These are phyloP conservation scores for Hassar affinis DNA, from an alignment of 2,113 vertebrate species.

Conservation along the genomic window DNA sequence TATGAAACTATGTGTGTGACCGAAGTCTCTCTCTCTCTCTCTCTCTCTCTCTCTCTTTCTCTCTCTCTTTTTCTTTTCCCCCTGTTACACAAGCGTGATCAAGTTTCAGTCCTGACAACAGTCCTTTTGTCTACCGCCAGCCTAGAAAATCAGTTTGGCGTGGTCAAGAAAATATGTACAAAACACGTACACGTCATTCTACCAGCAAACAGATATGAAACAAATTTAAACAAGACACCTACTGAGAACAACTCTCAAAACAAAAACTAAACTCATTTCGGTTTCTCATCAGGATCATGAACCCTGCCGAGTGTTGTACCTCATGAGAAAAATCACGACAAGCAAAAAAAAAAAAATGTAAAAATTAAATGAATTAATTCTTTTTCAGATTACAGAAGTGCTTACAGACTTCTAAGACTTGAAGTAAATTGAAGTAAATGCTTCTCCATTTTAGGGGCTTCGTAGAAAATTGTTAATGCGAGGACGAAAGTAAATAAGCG, in stretches of 20 bases:
- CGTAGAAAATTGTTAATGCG: slow-evolving; percentile 67
- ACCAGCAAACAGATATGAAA: slow-evolving; percentile 75
- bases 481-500: slow-evolving; percentile 69
- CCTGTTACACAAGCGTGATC: slow-evolving; percentile 89
- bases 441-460: slow-evolving; percentile 56
- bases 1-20: slow-evolving; percentile 87
- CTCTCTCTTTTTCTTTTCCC: slow-evolving; percentile 40
- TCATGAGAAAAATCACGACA: slow-evolving; percentile 65
- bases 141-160: slow-evolving; percentile 87
- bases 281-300: too few relatives aligned
- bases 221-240: slow-evolving; percentile 80
- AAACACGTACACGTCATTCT: slow-evolving; percentile 73
- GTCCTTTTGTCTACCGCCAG: slow-evolving; percentile 88
- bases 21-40: slow-evolving; percentile 63
- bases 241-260: slow-evolving; percentile 70
- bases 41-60: slow-evolving; percentile 56
- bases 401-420: slow-evolving; percentile 71
- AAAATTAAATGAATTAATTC: slow-evolving; percentile 59
- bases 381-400: slow-evolving; percentile 64
- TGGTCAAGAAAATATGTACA: slow-evolving; percentile 87
- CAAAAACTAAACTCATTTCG: slow-evolving; percentile 62
- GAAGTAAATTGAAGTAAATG: slow-evolving; percentile 79
- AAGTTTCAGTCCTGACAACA: slow-evolving; percentile 96
- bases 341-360: slow-evolving; percentile 60
- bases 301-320: slow-evolving; percentile 57